Base-by-base conservation (phyloP, 2,113 vertebrate species). In the Suncus etruscus region DNA sequence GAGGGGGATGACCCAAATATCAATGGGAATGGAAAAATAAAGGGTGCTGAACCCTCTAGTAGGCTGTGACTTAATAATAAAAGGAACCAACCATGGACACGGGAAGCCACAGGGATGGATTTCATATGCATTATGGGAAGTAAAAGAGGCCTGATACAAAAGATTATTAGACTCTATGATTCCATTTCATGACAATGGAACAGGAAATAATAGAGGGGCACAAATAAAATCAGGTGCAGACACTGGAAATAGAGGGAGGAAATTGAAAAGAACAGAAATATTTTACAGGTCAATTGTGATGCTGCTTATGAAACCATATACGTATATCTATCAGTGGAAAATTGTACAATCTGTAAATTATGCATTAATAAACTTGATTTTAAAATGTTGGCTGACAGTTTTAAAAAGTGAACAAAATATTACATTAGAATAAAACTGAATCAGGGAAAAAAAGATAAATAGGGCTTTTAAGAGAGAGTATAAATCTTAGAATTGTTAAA, bases 391-490 rank as follows among this genome's bases (percentile, higher is more conserved):
- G 12, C 45, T 27, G 58, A 58, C 15, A 58, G 54, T 61, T 61
- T 27, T n/a, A 11, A 81, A 39, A 93, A 74, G 22, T 22, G 39
- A 80, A 31, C 29, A 15, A 79, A 82, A 81, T 31, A 61, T 77
- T 72, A 31, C 22, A 85, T 61, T 22, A 90, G 39, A 45, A 87
- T 72, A 80, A 80, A 91, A 89, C 58, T 82, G 48, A 70, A 45
- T 39, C 4, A 63, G 32, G 32, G 48, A 72, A 77, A 18, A 73
- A 31, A 93, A 39, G 12, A 54, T 47, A 89, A 83, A 82, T 8
- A 58, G 0, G 22, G 31, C 15, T 72, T 72, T 20, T 29, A 66
- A 76, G 83, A 74, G 83, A 18, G 78, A 87, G 31, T 24, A 77
- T 66, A 25, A 83, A 81, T 65, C 58, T 70, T 87, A 27, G 70